Evolutionary conservation across 2,113 vertebrate genomes (phyloP), one percentile per base, ranked within the genome.

Genomic region (Aegithalos caudatus): DNA sequence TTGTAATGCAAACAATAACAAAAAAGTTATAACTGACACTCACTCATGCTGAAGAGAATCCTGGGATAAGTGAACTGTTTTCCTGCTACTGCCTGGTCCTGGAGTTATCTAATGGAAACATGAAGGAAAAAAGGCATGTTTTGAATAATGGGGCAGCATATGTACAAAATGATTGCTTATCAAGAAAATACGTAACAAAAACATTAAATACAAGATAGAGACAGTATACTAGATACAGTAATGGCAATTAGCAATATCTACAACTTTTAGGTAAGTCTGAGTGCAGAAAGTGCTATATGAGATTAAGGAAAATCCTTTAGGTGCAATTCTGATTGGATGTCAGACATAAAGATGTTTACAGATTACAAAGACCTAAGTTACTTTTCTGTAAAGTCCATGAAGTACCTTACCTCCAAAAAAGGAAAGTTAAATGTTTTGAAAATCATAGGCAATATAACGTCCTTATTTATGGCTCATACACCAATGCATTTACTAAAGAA

Each of bases 41-140:
- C 97, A 98, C 99, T 99, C 99, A 22, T 98, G 99, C 71, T 98
- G 97, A 96, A 98, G 98, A 77, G 98, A 96, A 90, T 99, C 99
- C 71, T 99, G 99, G 70, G 98, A 98, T 85, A 98, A 98, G 86
- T 99, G 98, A 65, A 98, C 97, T 19, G 98, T 96, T 94, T 99
- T 98, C 90, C 99, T 99, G 66, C 95, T 98, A 88, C 97, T 92
- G 4, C 97, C 98, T 12, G 98, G 96, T 74, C 98, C 97, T 24
- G 98, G 95, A 92, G 97, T 97, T 74, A 98, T 97, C 98, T 99
- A 95, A 86, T 67, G 86, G 96, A 96, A 97, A 89, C 97, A 98
- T 84, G 94, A 71, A 74, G 33, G 22, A 31, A 66, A 88, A 69
- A 48, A 82, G 9, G 13, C 19, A n/a, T n/a, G n/a, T n/a, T 82